Evolutionary conservation across 2,888 invertebrate genomes (phyloP).

Genomic region (Drosophila sordidula): DNA sequence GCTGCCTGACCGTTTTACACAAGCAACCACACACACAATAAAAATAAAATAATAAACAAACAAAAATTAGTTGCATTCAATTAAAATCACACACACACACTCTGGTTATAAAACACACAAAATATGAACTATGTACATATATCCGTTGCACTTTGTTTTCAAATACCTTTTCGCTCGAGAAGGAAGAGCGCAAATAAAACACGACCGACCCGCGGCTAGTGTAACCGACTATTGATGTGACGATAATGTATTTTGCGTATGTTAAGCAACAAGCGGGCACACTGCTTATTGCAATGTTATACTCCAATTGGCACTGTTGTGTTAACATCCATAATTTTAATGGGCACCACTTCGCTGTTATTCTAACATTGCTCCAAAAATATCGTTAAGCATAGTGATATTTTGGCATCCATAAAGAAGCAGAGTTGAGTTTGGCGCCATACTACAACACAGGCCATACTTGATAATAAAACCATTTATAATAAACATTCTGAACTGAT

Average conservation of each 20-base stretch:
- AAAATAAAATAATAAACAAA: not conserved
- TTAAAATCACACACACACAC: conserved; percentile 19
- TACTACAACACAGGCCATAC: not conserved
- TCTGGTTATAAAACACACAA: conserved; percentile 21
- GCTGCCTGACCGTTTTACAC: not conserved
- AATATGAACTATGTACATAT: conserved; percentile 28
- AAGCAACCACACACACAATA: conserved; percentile 10
- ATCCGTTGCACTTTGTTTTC: conserved; percentile 45
- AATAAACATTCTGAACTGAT: too few relatives aligned
- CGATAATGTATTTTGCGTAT: not conserved
- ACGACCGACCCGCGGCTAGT: conserved; percentile 55
- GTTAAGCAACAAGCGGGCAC: conserved; percentile 10
- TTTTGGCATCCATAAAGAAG: not conserved
- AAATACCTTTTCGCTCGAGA: conserved; percentile 33
- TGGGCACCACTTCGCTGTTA: not conserved
- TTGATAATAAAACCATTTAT: not conserved
- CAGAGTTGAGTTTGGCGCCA: not conserved
- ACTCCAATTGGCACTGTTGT: conserved; percentile 30
- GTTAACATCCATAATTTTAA: not conserved
- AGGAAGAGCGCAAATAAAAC: conserved; percentile 17
- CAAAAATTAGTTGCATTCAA: conserved; percentile 10
- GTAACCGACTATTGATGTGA: conserved; percentile 48
- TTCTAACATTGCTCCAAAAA: not conserved
- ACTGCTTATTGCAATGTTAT: not conserved
- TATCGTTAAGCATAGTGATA: not conserved